Base-by-base conservation (phyloP, 1,140 invertebrate genomes). In the Heliconius himera region DNA sequence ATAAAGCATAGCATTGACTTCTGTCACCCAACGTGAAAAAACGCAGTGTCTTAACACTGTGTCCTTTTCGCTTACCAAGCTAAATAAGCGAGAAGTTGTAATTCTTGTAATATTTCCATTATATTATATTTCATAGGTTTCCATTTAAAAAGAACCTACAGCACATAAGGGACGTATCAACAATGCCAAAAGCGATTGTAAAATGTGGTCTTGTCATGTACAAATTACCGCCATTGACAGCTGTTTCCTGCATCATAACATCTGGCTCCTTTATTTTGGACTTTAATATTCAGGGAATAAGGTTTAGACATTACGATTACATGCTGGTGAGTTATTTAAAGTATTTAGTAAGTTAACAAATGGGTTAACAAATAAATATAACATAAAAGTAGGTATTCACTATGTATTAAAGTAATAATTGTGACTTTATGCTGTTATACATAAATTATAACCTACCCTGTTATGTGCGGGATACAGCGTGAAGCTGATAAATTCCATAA, bases 221-320 rank as follows among this genome's bases (percentile, higher is more conserved):
- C 81, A 94, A 94, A 79, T 77, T 94, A 71, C 93, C 93, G 0
- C 93, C 93, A 1, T 83, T 94, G 16, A 90, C 92, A 0, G 91
- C 92, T 3, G 91, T 84, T 1, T 92, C 91, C 6, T 93, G 93
- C 81, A 89, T 94, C 83, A 91, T 94, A 79, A 91, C 92, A 0
- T 94, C 93, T 1, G 93, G 92, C 5, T 91, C 92, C n/a, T 94
- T 94, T 81, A 92, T 94, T 38, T 80, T 94, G 18, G 93, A 94
- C 83, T 94, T 94, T 73, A 94, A 94, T 72, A 90, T 94, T 22
- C 93, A 94, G 77, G 93, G 93, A 22, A 88, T 93, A 13, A 81
- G 91, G 79, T 92, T 87, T 76, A 78, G 92, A 20, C 92, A 94
- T 80, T 85, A 87, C 74, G 92, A 94, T 73, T 92, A 89, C 81